These are phyloP conservation scores for Mythimna albipuncta DNA, from an alignment of 2,888 invertebrate genomes.

Conservation along the genomic window DNA sequence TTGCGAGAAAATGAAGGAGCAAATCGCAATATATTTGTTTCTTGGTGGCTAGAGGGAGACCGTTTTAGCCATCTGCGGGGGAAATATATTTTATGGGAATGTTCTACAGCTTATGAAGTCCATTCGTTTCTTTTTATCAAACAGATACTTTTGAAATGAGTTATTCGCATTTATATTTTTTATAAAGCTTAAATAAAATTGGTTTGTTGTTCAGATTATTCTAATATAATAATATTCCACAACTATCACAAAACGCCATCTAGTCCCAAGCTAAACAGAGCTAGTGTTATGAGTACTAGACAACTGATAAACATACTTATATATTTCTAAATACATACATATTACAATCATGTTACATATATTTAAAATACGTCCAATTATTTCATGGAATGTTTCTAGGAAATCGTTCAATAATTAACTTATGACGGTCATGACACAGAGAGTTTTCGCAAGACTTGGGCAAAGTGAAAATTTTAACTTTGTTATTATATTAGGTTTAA, in stretches of 20 bases:
- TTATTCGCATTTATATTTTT: slow-evolving; percentile 16
- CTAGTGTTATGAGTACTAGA: too few species aligned
- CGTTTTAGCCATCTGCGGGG: slow-evolving; percentile 84
- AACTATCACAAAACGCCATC: too few species aligned
- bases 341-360: neutral
- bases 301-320: too few species aligned
- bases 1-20: slow-evolving; percentile 90
- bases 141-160: slow-evolving; percentile 44
- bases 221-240: too few species aligned
- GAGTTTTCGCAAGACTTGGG: neutral
- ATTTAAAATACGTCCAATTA: neutral
- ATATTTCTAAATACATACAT: too few species aligned
- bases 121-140: slow-evolving; percentile 73
- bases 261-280: too few species aligned
- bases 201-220: neutral
- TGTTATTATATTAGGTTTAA: too few species aligned
- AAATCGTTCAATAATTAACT: too few species aligned
- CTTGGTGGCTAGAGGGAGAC: slow-evolving; percentile 85
- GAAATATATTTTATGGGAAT: slow-evolving; percentile 81
- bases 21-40: slow-evolving; percentile 90
- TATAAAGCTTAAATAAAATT: slow-evolving; percentile 6
- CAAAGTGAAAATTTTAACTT: too few species aligned
- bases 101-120: slow-evolving; percentile 76
- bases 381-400: neutral
- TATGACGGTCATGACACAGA: neutral